Base-by-base conservation (phyloP, 2,113 vertebrate species). In the Platysternon megacephalum region DNA sequence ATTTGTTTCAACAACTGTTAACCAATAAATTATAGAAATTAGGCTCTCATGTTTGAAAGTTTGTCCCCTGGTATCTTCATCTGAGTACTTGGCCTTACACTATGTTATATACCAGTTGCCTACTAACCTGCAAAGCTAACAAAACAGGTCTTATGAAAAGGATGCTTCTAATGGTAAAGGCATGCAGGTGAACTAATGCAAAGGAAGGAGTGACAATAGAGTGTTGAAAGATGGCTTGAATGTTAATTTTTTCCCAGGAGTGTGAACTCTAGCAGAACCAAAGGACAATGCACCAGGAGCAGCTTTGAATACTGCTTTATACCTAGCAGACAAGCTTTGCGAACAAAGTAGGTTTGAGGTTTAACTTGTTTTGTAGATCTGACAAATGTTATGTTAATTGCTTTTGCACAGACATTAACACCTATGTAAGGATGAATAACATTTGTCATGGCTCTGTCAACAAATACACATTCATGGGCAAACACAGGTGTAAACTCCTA, bases 401-500 rank as follows among this genome's bases (percentile, higher is more conserved):
- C 92, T 97, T 97, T 96, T 82, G 49, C 83, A 49, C 42, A 84
- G 86, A 91, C 28, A 83, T 97, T 92, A 92, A 96, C 93, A 92
- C 92, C 95, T 97, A 42, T 68, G 93, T 85, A 87, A 80, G 88
- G 90, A 93, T 82, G 84, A 91, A 61, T 82, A 92, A 88, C 5
- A 1, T 94, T 90, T 97, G 91, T 95, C 97, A 90, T 35, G 86
- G 94, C 58, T 91, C 94, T 92, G 94, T 96, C 93, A 95, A 94
- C 91, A 78, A 88, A 85, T 32, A 86, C 72, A 84, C 85, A 88
- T 56, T 91, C 85, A 16, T 88, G 86, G 91, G 90, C 97, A 98
- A 98, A 98, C 95, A 94, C 88, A 92, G 91, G 87, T 91, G 94
- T 91, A 91, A 97, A 84, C 39, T 49, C 72, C 85, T 79, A 86